Evolutionary conservation across 2,888 invertebrate species (phyloP).

Genomic region (Amorpha juglandis): DNA sequence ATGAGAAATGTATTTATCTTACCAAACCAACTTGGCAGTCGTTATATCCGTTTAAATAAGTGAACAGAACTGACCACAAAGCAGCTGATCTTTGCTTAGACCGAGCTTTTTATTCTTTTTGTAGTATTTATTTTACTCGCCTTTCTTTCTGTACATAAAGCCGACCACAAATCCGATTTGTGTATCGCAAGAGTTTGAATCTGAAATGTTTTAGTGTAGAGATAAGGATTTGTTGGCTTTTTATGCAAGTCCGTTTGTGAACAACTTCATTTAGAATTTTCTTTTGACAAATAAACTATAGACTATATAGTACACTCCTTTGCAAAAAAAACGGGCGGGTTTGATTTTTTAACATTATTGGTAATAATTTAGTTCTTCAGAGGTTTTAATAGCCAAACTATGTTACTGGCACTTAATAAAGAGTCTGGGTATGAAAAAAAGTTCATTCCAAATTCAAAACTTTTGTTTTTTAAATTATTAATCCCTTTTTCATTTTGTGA

Average conservation of each 20-base stretch:
- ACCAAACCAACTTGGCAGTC: background rate
- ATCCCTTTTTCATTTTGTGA: no score
- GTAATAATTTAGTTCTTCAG: no score
- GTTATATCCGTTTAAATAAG: background rate
- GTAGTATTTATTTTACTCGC: slow-evolving; percentile 49
- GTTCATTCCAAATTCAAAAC: no score
- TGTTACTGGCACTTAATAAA: no score
- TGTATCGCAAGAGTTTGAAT: slow-evolving; percentile 32
- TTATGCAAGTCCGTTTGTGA: slow-evolving; percentile 12
- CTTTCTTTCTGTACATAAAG: slow-evolving; percentile 49
- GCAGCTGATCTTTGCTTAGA: slow-evolving; percentile 44
- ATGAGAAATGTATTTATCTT: background rate
- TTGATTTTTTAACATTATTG: no score
- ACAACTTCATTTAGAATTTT: background rate
- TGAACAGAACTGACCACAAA: slow-evolving; percentile 39
- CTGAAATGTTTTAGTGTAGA: slow-evolving; percentile 12
- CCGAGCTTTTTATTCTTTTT: slow-evolving; percentile 44
- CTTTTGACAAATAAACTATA: background rate
- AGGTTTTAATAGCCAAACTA: no score
- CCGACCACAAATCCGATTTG: slow-evolving; percentile 61
- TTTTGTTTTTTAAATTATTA: no score
- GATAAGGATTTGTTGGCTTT: slow-evolving; percentile 19
- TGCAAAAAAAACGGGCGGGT: no score
- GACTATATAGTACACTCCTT: background rate
- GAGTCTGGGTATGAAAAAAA: no score